Conservation (phyloP, 2,888 invertebrate species). For the Eupithecia insigniata region DNA sequence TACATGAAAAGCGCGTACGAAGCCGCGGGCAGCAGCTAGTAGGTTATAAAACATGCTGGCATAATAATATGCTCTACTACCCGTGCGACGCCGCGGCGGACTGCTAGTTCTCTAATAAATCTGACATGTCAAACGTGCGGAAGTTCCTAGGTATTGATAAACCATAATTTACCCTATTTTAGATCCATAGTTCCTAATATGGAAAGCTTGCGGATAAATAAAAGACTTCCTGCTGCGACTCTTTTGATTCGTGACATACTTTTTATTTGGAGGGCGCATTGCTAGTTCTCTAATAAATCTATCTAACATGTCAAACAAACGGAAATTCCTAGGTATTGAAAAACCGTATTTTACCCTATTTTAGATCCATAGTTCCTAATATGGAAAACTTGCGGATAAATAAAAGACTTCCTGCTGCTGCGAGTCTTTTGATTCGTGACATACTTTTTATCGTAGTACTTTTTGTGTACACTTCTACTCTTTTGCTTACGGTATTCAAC, state of each 20-base stretch:
- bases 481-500: neutral
- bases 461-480: neutral
- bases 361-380: constrained; percentile 32
- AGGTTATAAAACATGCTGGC: too few species aligned
- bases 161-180: constrained; percentile 18
- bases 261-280: too few species aligned
- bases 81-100: too few species aligned
- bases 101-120: neutral
- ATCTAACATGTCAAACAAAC: neutral
- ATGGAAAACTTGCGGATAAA: constrained; percentile 18
- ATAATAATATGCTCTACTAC: too few species aligned
- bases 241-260: constrained; percentile 33
- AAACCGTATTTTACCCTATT: constrained; percentile 14
- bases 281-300: neutral
- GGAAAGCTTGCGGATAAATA: constrained; percentile 14
- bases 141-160: constrained; percentile 2
- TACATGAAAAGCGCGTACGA: too few species aligned
- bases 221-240: constrained; percentile 37
- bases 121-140: neutral
- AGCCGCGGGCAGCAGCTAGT: too few species aligned
- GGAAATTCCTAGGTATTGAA: constrained; percentile 7
- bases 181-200: constrained; percentile 32
- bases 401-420: constrained; percentile 36
- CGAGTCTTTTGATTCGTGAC: constrained; percentile 36
- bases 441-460: constrained; percentile 5